Evolutionary conservation across 2,113 vertebrate genomes (phyloP).

Genomic region (Acinonyx jubatus): DNA sequence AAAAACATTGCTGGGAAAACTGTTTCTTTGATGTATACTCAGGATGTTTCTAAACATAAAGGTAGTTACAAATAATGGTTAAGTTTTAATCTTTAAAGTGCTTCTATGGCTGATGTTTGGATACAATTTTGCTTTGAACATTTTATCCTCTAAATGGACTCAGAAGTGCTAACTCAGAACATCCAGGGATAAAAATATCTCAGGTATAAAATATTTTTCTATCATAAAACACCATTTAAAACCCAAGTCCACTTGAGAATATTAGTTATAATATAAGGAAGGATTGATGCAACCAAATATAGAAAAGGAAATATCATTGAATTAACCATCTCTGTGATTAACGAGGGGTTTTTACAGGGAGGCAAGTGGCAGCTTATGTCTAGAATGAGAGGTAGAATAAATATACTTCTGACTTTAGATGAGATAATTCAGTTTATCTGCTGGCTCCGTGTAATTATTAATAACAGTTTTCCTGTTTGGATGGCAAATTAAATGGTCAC

Average conservation of each 20-base stretch:
- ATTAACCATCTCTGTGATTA: not conserved
- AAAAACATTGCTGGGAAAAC: not conserved
- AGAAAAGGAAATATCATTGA: not conserved
- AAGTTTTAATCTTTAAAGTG: conserved; percentile 51
- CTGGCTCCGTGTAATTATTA: not conserved
- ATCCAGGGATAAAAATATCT: not conserved
- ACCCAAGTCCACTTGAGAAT: not conserved
- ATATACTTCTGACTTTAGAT: not conserved
- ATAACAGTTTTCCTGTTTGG: not conserved
- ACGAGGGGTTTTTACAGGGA: not conserved
- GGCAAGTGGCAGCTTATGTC: not conserved
- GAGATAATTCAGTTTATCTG: not conserved
- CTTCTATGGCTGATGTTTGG: not conserved
- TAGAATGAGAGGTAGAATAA: not conserved
- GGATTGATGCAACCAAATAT: not conserved
- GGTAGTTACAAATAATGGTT: not conserved
- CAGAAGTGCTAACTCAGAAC: not conserved
- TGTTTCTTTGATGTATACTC: not conserved
- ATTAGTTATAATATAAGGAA: not conserved
- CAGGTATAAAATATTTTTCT: not conserved
- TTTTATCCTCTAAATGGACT: not conserved
- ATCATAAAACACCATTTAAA: not conserved
- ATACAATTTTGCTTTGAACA: conserved; percentile 1
- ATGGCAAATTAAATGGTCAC: not conserved
- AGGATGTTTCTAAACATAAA: not conserved